These are phyloP conservation scores for Gortyna flavago DNA, from an alignment of 2,888 invertebrate species.

Conservation along the genomic window DNA sequence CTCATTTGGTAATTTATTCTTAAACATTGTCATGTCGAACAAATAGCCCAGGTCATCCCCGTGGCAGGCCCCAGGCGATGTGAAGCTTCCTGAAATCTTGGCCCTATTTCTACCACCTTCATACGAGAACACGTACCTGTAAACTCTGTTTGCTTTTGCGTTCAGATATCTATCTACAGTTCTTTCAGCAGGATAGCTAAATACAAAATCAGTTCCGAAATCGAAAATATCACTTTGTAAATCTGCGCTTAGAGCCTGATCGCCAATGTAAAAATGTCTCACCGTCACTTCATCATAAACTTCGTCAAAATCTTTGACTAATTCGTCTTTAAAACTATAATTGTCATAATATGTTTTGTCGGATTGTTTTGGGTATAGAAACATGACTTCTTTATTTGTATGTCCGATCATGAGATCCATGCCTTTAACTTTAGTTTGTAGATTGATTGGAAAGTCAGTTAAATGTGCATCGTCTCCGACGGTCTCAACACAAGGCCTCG, in stretches of 20 bases:
- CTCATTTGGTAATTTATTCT: constrained; percentile 16
- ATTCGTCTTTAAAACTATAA: constrained; percentile 41
- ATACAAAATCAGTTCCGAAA: constrained; percentile 47
- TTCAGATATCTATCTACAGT: constrained; percentile 42
- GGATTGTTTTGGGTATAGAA: constrained; percentile 48
- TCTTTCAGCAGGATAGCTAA: constrained; percentile 46
- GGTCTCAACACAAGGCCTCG: constrained; percentile 45
- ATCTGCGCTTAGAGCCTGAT: constrained; percentile 7
- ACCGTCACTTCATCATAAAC: constrained; percentile 32
- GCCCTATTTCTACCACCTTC: constrained; percentile 44
- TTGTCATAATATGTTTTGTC: constrained; percentile 41
- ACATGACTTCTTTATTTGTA: constrained; percentile 51
- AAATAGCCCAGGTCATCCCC: constrained; percentile 50
- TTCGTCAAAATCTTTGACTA: constrained; percentile 30
- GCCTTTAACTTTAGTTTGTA: constrained; percentile 46
- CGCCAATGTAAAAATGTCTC: constrained; percentile 52
- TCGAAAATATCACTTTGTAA: constrained; percentile 41
- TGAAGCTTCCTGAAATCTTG: constrained; percentile 34
- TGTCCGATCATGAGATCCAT: constrained; percentile 56
- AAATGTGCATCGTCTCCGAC: constrained; percentile 38
- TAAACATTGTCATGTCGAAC: constrained; percentile 28
- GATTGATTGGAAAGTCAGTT: constrained; percentile 46
- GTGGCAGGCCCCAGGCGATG: constrained; percentile 43
- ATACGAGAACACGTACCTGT: constrained; percentile 49
- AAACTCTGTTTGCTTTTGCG: constrained; percentile 35